Conservation (phyloP, 2,888 invertebrate species). For the Scaptomyza tumidula region DNA sequence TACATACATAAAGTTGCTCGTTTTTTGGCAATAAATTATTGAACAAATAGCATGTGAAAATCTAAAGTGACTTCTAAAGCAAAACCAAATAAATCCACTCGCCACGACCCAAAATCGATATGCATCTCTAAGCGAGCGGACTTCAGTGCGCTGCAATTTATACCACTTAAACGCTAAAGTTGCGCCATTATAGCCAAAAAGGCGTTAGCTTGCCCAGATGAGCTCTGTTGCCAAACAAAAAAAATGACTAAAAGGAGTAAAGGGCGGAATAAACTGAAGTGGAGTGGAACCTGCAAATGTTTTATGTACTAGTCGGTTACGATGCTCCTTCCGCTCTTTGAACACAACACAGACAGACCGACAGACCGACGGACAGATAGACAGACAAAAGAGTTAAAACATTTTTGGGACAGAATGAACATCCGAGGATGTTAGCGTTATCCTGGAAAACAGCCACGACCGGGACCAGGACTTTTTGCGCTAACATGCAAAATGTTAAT, state of each 20-base stretch:
- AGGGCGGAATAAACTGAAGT: constrained; percentile 3
- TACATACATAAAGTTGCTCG: neutral
- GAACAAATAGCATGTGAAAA: constrained; percentile 20
- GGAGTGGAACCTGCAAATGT: constrained; percentile 56
- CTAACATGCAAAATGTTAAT: constrained; percentile 77
- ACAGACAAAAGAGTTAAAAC: constrained; percentile 38
- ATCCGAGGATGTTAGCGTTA: constrained; percentile 46
- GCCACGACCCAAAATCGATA: constrained; percentile 43
- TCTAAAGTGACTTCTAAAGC: constrained; percentile 16
- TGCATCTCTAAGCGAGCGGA: constrained; percentile 50
- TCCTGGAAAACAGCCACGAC: constrained; percentile 42
- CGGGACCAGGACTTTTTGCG: constrained; percentile 24
- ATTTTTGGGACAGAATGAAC: constrained; percentile 43
- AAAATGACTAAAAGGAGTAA: constrained; percentile 15
- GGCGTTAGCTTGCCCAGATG: constrained; percentile 64
- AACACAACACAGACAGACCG: constrained; percentile 18
- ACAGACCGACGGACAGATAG: too few relatives aligned
- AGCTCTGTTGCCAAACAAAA: constrained; percentile 11
- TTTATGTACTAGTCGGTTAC: constrained; percentile 49
- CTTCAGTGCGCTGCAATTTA: constrained; percentile 65
- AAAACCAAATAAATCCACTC: constrained; percentile 20
- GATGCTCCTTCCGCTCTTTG: constrained; percentile 16
- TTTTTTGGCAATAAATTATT: constrained; percentile 41
- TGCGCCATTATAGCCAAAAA: constrained; percentile 70
- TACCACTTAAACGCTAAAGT: constrained; percentile 76